Evolutionary conservation across 2,113 vertebrate genomes (phyloP).

Genomic region (Caranx ignobilis): DNA sequence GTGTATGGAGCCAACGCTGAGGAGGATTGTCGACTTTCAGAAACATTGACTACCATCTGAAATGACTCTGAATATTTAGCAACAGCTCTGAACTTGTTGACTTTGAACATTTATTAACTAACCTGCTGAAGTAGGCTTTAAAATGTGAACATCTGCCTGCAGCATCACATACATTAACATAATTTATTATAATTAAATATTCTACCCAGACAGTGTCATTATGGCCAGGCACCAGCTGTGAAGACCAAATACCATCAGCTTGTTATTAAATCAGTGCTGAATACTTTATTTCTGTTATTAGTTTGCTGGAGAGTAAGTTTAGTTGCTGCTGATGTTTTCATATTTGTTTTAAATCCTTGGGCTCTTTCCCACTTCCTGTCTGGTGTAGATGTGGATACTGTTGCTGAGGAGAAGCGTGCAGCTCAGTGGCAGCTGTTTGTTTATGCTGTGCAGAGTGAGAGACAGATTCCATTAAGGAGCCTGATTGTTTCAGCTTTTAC

Average conservation of each 20-base stretch:
- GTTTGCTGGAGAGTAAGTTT: too few species aligned
- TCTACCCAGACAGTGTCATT: background rate
- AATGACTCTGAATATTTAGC: too few species aligned
- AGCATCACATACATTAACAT: background rate
- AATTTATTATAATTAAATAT: background rate
- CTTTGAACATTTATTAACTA: background rate
- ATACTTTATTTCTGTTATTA: too few species aligned
- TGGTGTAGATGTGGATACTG: background rate
- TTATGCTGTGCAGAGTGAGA: background rate
- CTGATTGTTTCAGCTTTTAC: constrained; percentile 11
- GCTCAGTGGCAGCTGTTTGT: background rate
- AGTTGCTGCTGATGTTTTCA: too few species aligned
- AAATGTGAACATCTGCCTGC: too few species aligned
- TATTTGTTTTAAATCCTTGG: too few species aligned
- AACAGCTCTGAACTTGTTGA: background rate
- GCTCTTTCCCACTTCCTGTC: background rate
- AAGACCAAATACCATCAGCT: background rate
- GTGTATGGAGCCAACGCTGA: background rate
- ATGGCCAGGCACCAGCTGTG: background rate
- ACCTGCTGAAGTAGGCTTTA: too few species aligned
- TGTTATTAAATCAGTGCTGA: background rate
- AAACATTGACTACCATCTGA: background rate
- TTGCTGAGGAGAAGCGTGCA: background rate
- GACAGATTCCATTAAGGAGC: constrained; percentile 14
- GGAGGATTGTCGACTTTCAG: background rate